Evolutionary conservation across 2,797 vertebrate species (phyloP).

Genomic region (Sciaenops ocellatus): DNA sequence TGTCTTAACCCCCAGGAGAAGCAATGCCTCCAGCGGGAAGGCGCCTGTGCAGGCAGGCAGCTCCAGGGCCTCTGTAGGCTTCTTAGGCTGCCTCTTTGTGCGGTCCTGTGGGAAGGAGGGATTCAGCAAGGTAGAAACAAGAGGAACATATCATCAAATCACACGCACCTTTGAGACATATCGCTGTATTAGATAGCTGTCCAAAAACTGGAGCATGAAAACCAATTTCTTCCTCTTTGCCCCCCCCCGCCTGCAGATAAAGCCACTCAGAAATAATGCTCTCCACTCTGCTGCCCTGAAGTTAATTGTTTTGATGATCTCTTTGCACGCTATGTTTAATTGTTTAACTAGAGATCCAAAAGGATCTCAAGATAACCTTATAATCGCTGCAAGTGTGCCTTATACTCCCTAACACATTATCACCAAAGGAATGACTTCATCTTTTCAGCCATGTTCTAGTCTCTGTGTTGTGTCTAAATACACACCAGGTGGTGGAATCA

Average conservation of each 20-base stretch:
- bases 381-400: slow-evolving; percentile 33
- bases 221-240: slow-evolving; percentile 19
- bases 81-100: slow-evolving; percentile 39
- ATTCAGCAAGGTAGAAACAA: slow-evolving; percentile 44
- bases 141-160: slow-evolving; percentile 51
- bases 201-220: slow-evolving; percentile 49
- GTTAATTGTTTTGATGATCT: slow-evolving; percentile 57
- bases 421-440: slow-evolving; percentile 32
- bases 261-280: slow-evolving; percentile 54
- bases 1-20: slow-evolving; percentile 47
- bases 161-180: slow-evolving; percentile 30
- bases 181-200: slow-evolving; percentile 22
- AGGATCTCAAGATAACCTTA: slow-evolving; percentile 46
- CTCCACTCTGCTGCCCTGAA: slow-evolving; percentile 40
- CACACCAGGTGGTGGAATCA: slow-evolving; percentile 52
- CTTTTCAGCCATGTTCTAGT: slow-evolving; percentile 29
- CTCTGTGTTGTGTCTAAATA: slow-evolving; percentile 57
- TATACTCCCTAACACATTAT: slow-evolving; percentile 41
- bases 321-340: slow-evolving; percentile 56
- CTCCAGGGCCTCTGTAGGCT: slow-evolving; percentile 52
- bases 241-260: slow-evolving; percentile 34
- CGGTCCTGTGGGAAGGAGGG: slow-evolving; percentile 32
- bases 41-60: slow-evolving; percentile 50
- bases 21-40: slow-evolving; percentile 34
- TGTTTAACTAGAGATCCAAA: slow-evolving; percentile 50